Percentiles rank a stretch among this genome's conserved stretches.
phyloP scores from a whole-genome alignment of 2,797 vertebrate genomes.

The Propithecus deckenii region DNA sequence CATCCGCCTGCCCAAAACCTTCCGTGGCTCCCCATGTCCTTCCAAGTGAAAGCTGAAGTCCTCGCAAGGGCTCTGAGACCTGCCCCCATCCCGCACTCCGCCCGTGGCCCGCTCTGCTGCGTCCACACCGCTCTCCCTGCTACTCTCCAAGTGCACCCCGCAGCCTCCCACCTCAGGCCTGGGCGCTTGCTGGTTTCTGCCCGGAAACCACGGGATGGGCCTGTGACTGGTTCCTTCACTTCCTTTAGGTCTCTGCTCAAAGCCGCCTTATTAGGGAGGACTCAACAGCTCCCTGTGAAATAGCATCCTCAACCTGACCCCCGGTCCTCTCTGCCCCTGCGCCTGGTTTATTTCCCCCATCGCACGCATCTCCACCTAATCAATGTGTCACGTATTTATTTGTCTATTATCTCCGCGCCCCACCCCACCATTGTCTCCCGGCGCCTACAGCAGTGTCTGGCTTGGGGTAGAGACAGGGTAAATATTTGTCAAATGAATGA shows the following conservation, averaged over 20 bases:
- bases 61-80: background rate
- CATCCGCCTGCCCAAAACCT: background rate
- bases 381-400: background rate
- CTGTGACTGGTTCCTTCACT: background rate
- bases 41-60: background rate
- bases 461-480: background rate
- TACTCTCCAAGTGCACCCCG: background rate
- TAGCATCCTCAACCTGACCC: slow-evolving; percentile 58
- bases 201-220: background rate
- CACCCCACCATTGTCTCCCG: background rate
- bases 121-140: background rate
- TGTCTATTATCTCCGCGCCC: slow-evolving; percentile 53
- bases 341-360: background rate
- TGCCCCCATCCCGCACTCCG: too few relatives aligned
- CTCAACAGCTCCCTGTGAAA: background rate
- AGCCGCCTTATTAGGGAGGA: background rate
- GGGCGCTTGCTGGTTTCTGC: background rate
- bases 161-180: background rate
- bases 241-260: background rate
- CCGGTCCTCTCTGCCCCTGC: background rate
- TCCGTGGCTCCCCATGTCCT: background rate
- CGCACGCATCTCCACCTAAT: background rate
- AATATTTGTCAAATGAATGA: background rate
- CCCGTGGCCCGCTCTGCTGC: background rate
- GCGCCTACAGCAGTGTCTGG: background rate